These are phyloP conservation scores for Meiosimyza platycephala DNA, from an alignment of 2,888 invertebrate genomes.

Conservation along the genomic window DNA sequence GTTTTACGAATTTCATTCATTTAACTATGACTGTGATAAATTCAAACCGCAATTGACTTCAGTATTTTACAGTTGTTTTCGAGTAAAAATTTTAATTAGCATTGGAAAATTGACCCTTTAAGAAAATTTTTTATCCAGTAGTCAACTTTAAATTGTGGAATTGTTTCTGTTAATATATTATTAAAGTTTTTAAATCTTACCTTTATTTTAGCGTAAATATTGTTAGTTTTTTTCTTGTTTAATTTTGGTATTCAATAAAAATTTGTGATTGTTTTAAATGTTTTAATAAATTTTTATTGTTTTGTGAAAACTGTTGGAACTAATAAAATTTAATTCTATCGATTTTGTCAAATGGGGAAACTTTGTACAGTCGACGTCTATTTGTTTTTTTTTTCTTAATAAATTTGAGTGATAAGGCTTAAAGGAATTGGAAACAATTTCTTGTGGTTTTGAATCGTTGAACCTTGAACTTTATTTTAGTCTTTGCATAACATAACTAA, in stretches of 20 bases:
- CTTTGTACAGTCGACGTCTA: too few relatives aligned
- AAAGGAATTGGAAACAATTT: not conserved
- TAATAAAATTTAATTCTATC: too few relatives aligned
- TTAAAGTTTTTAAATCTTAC: slow-evolving; percentile 10
- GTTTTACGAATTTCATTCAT: too few relatives aligned
- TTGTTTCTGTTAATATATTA: slow-evolving; percentile 19
- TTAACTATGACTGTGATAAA: too few relatives aligned
- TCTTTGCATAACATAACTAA: too few relatives aligned
- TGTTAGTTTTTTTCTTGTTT: slow-evolving; percentile 16
- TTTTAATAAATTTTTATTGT: slow-evolving; percentile 12
- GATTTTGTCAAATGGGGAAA: too few relatives aligned
- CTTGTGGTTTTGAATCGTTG: not conserved
- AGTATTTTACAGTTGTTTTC: too few relatives aligned
- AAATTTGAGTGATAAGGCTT: not conserved
- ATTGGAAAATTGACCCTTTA: not conserved
- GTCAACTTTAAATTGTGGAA: slow-evolving; percentile 24
- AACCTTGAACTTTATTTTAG: too few relatives aligned
- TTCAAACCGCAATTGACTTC: too few relatives aligned
- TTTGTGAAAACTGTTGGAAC: not conserved
- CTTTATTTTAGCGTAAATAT: slow-evolving; percentile 10
- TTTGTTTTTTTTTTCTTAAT: not conserved
- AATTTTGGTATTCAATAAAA: not conserved
- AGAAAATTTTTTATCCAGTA: slow-evolving; percentile 5
- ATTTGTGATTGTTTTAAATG: slow-evolving; percentile 30
- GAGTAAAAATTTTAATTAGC: too few relatives aligned